Evolutionary conservation across 2,797 vertebrate genomes (phyloP), one percentile per base, ranked within the genome.

Genomic region (Valencia hispanica): DNA sequence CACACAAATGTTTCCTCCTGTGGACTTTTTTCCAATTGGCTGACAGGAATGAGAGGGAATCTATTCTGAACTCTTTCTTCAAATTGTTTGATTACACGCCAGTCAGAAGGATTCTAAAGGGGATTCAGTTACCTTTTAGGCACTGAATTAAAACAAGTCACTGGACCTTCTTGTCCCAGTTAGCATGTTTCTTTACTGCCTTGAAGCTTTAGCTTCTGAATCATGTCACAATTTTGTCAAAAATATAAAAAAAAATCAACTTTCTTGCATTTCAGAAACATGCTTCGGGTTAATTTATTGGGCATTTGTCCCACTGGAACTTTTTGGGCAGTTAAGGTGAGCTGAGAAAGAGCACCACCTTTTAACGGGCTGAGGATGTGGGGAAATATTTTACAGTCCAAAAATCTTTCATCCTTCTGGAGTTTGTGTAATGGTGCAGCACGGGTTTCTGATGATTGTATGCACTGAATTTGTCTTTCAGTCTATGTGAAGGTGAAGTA

Each of bases 251-350:
- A 41, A 81, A 77, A 90, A 86, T 41, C 63, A 86, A 73, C 74
- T 70, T 77, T 80, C 73, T 82, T 79, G 80, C 50, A 80, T 82
- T 65, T 78, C 74, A 75, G 77, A 91, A 82, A 92, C 94, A 94
- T 94, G 93, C 92, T 87, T 90, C 82, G 70, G 72, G 68, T 79
- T 86, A 82, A 57, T 75, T 85, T 91, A 51, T 79, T 48, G 59
- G 75, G 39, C 75, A 68, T 78, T 88, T 74, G 4, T 39, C 9
- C 34, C 20, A 20, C 22, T 22, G 0, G 61, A 11, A 9, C 17
- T 1, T 65, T 78, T 84, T 81, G 48, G 65, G 53, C 34, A 68
- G 55, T 81, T 78, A 86, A 45, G 76, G 45, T 81, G 59, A 80
- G 81, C 50, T 78, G 73, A 90, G 80, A 87, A 78, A 81, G 43